Evolutionary conservation across 2,888 invertebrate species (phyloP), one percentile per base, ranked within the genome.

Genomic region (Myopa tessellatipennis): DNA sequence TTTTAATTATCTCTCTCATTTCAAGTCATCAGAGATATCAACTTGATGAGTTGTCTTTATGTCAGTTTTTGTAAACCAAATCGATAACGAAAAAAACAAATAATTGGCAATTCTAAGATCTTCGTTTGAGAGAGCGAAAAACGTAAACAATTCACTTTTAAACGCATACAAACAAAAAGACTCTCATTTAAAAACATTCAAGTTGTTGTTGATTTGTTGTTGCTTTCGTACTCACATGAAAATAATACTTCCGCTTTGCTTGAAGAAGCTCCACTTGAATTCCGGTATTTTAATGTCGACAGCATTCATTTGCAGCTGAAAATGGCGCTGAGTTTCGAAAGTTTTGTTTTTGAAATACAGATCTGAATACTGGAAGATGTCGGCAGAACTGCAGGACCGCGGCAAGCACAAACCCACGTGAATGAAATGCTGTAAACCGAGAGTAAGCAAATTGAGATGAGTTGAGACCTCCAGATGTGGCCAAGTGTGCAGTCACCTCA

Each of bases 341-440:
- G 75, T 73, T 72, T 83, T 83, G 70, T 82, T 81, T 74, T 84
- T 80, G 80, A 90, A 89, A 83, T 86, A 87, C 36, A 79, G 77
- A 65, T 86, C 82, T 8, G 86, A 82, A 63, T 84, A 84, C 1
- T 80, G 79, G 4, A 79, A 76, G 63, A 88, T 82, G 67, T 89
- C 87, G 34, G 83, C 79, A n/a, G 82, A 81, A 1, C 85, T 80
- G 75, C 90, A 90, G 0, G 88, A 88, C 4, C 86, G 83, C 0
- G 91, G 91, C 34, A 90, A 81, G 81, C 90, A 91, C 4, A 91
- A 83, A 10, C 91, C 91, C 18, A 90, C 83, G 16, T 88, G 88
- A n/a, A 91, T 85, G 60, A 83, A 82, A 70, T 83, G 80, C 85
- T 86, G 77, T 61, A 80, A 80, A 36, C 61, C 18, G 70, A 71